Base-by-base conservation (phyloP, 2,113 vertebrate genomes). In the Pleuronectes platessa region DNA sequence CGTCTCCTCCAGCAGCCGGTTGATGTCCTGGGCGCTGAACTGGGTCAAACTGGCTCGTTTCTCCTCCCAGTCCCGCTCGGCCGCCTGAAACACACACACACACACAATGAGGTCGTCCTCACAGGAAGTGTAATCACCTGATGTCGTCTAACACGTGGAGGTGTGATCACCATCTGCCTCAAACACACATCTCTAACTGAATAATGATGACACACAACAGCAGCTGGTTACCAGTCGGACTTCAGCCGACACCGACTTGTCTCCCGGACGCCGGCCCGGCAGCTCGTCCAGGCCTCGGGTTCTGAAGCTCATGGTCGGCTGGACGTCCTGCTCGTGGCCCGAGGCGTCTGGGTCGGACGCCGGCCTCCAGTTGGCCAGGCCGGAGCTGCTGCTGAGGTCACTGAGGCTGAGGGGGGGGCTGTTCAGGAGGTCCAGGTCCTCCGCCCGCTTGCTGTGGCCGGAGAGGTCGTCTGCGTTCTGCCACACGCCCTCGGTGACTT, bases 41-140 rank as follows among this genome's bases (percentile, higher is more conserved):
- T 99, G 97, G 83, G 97, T 98, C 91, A 99, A 91, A 5, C 97
- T 98, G 1, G 96, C 97, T 9, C 97, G 92, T 78, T 98, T 99
- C 94, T 99, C 97, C 92, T 98, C 98, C 98, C 97, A 99, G 94
- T 98, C 97, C 20, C 97, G 90, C 89, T 99, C 98, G 0, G 98
- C 98, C 18, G 98, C 97, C 97, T 98, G 87, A 77, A 40, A 62
- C 0, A 56, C 31, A 5, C 40, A 82, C 40, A 82, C 24, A 24
- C 42, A 61, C 37, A 71, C 53, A 26, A 79, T 26, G 53, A 67
- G 49, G 40, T 3, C 0, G 40, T 13, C 40, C 53, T 54, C 53
- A 21, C n/a, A 54, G 47, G n/a, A 24, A 10, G 14, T 4, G 54
- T n/a, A 12, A 56, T 17, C 6, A 56, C 54, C 54, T 56, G 51